phyloP scores from a whole-genome alignment of 2,113 vertebrate species.

The Daubentonia madagascariensis region DNA sequence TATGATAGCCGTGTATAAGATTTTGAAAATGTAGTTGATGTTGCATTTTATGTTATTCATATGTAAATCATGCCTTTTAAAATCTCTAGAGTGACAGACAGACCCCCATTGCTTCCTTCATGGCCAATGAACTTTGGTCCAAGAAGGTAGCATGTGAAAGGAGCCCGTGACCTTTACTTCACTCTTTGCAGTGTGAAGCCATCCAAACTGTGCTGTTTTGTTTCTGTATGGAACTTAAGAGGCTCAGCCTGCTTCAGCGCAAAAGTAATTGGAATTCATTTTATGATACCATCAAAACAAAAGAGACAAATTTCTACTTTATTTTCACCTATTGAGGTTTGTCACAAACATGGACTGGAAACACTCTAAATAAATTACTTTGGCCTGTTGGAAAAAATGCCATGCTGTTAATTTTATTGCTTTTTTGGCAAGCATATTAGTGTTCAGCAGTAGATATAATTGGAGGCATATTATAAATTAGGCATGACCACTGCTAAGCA shows the following conservation, averaged over 20 bases:
- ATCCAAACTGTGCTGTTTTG: neutral
- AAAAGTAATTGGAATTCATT: conserved; percentile 1
- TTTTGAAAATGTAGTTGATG: neutral
- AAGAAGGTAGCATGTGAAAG: neutral
- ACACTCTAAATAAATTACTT: conserved; percentile 12
- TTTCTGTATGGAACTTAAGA: neutral
- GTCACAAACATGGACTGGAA: neutral
- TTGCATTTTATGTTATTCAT: neutral
- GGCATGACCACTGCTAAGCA: neutral
- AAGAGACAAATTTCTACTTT: conserved; percentile 23
- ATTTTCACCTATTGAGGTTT: conserved; percentile 40
- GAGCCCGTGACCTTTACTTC: neutral
- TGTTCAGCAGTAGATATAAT: conserved; percentile 39
- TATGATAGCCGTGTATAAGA: neutral
- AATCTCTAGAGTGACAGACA: neutral
- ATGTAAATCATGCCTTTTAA: neutral
- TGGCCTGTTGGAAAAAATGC: conserved; percentile 23
- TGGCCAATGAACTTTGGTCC: neutral
- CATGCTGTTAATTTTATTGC: conserved; percentile 65
- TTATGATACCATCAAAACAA: conserved; percentile 48
- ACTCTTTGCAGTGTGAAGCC: neutral
- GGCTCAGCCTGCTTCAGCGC: neutral
- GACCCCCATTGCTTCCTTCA: neutral
- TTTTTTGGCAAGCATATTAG: conserved; percentile 45
- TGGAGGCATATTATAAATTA: conserved; percentile 52